Evolutionary conservation across 1,140 invertebrate genomes (phyloP).

Genomic region (Hypothenemus hampei): DNA sequence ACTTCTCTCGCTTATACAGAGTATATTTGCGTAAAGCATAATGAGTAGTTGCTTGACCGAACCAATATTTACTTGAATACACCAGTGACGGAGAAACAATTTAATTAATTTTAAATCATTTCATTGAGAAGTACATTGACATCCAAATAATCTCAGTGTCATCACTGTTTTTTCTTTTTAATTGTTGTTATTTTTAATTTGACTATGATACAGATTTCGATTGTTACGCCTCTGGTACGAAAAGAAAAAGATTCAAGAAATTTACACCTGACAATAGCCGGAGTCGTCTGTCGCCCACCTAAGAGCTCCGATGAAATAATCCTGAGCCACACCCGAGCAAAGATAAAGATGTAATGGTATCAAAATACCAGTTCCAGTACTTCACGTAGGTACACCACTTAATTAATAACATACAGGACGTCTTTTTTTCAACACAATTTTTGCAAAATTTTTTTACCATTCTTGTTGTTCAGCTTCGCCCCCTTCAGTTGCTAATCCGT

Average conservation of each 20-base stretch:
- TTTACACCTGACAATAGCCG: slow-evolving; percentile 44
- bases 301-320: slow-evolving; percentile 42
- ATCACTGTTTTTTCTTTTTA: not conserved
- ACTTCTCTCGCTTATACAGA: slow-evolving; percentile 34
- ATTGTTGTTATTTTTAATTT: not conserved
- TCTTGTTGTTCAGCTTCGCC: no score
- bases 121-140: no score
- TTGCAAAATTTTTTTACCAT: not conserved
- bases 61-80: slow-evolving; percentile 19
- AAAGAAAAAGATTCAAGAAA: slow-evolving; percentile 29
- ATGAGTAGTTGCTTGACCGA: slow-evolving; percentile 34
- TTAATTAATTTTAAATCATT: no score
- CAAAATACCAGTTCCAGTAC: slow-evolving; percentile 35
- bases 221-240: slow-evolving; percentile 2
- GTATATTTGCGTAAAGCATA: slow-evolving; percentile 35
- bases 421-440: not conserved
- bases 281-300: slow-evolving; percentile 41
- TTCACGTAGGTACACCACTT: slow-evolving; percentile 5
- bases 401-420: slow-evolving; percentile 9
- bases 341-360: slow-evolving; percentile 43
- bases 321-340: slow-evolving; percentile 38
- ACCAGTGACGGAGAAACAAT: slow-evolving; percentile 12
- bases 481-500: slow-evolving; percentile 5
- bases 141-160: not conserved
- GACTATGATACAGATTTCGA: not conserved